A percentile compares a stretch with the other conserved stretches of the same genome.
phyloP scores from a whole-genome alignment of 2,113 vertebrate genomes.

The Phycodurus eques region DNA sequence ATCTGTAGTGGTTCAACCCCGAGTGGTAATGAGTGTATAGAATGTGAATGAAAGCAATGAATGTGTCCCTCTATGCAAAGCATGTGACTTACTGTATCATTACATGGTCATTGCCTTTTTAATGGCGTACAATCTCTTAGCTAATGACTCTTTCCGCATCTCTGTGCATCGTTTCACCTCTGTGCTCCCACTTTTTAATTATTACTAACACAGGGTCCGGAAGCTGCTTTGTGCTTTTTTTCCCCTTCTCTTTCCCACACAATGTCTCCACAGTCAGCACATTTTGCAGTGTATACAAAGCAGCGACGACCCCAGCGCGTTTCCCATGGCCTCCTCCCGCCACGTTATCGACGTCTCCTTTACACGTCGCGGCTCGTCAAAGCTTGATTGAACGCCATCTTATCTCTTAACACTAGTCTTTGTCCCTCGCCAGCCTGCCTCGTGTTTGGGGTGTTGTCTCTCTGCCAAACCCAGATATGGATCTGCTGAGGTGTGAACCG shows the following conservation, averaged over 20 bases:
- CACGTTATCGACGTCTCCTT: constrained; percentile 41
- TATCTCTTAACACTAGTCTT: constrained; percentile 48
- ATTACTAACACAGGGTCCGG: constrained; percentile 43
- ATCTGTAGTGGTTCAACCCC: background rate
- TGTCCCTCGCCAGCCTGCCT: constrained; percentile 39
- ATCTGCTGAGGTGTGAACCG: constrained; percentile 58
- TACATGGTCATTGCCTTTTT: constrained; percentile 38
- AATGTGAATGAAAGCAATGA: constrained; percentile 31
- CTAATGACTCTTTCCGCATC: constrained; percentile 53
- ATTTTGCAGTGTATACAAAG: constrained; percentile 45
- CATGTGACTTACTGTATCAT: constrained; percentile 34
- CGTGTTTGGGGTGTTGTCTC: constrained; percentile 40
- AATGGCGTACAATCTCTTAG: constrained; percentile 38
- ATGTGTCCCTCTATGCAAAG: constrained; percentile 29
- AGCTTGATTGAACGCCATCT: constrained; percentile 49
- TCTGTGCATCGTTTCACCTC: constrained; percentile 49
- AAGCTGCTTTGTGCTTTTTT: constrained; percentile 18
- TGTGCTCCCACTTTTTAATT: constrained; percentile 47
- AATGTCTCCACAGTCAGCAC: constrained; percentile 33
- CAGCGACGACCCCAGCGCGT: constrained; percentile 8
- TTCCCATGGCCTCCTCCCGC: constrained; percentile 49
- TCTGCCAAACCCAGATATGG: constrained; percentile 59
- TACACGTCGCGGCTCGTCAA: constrained; percentile 46
- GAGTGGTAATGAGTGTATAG: constrained; percentile 18
- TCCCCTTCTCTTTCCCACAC: constrained; percentile 7